These are phyloP conservation scores for Styela plicata DNA, from an alignment of 23 tunicate species.

Conservation along the genomic window DNA sequence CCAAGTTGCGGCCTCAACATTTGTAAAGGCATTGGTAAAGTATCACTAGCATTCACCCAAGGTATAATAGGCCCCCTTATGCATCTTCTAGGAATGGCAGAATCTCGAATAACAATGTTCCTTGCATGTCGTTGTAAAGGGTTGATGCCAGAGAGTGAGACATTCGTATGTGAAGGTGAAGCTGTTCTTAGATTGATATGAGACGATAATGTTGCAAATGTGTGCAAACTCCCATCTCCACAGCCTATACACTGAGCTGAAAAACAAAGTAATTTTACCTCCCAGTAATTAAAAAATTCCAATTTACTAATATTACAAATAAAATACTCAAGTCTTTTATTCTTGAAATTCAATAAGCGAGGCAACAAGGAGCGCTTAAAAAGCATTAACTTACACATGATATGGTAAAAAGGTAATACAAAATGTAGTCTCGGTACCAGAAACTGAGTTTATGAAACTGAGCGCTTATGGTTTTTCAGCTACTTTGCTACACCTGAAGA, in stretches of 20 bases:
- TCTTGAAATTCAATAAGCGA: no score
- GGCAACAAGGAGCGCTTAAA: no score
- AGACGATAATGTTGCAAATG: constrained; percentile 50
- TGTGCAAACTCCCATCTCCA: constrained; percentile 62
- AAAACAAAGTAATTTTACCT: no score
- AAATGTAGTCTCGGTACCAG: no score
- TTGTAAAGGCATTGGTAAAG: neutral
- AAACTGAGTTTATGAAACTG: no score
- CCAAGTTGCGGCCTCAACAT: neutral
- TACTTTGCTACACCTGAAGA: no score
- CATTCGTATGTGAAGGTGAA: neutral
- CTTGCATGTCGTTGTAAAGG: constrained; percentile 50
- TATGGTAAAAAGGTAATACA: no score
- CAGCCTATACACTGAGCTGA: constrained; percentile 83
- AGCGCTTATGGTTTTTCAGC: no score
- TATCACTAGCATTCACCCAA: constrained; percentile 35
- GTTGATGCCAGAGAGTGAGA: neutral
- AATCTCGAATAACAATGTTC: constrained; percentile 60
- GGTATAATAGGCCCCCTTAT: constrained; percentile 53
- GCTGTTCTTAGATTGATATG: constrained; percentile 61
- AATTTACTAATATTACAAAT: no score
- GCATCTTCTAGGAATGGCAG: constrained; percentile 29
- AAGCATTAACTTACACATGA: no score
- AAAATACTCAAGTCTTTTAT: no score
- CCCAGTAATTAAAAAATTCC: no score